A percentile compares a stretch with the other conserved stretches of the same genome.
Conservation (phyloP, 1,140 invertebrate genomes). For the Nebria ingens region DNA sequence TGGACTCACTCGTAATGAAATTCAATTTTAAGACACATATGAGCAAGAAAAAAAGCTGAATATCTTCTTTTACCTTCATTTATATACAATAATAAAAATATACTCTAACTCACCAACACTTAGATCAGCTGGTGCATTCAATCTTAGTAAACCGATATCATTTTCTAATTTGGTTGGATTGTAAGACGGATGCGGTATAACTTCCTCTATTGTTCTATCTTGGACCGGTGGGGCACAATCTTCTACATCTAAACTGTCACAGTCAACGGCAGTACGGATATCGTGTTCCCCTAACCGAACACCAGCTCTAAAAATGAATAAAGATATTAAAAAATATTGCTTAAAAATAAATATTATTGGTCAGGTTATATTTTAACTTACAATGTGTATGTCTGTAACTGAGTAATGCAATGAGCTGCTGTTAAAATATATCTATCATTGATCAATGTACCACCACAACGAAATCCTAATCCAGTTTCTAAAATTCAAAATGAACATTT, state of each 20-base stretch:
- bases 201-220: slow-evolving; percentile 44
- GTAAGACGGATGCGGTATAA: slow-evolving; percentile 45
- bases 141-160: slow-evolving; percentile 52
- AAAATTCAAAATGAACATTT: slow-evolving; percentile 14
- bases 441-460: slow-evolving; percentile 56
- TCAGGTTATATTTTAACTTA: slow-evolving; percentile 23
- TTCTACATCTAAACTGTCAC: slow-evolving; percentile 36
- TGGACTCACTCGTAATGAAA: too few relatives aligned
- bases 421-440: slow-evolving; percentile 54
- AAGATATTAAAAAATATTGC: background rate
- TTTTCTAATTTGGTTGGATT: slow-evolving; percentile 35
- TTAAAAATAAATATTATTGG: too few relatives aligned
- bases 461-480: slow-evolving; percentile 37
- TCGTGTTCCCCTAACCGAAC: slow-evolving; percentile 56
- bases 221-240: slow-evolving; percentile 45
- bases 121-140: slow-evolving; percentile 26
- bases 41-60: background rate
- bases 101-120: slow-evolving; percentile 19
- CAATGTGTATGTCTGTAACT: slow-evolving; percentile 31
- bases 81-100: too few relatives aligned
- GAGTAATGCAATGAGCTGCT: slow-evolving; percentile 55
- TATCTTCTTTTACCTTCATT: too few relatives aligned
- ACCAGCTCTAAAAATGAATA: slow-evolving; percentile 31
- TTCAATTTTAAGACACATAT: too few relatives aligned
- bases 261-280: slow-evolving; percentile 43